Evolutionary conservation across 1,140 invertebrate genomes (phyloP).

Genomic region (Drosophila ohnishii): DNA sequence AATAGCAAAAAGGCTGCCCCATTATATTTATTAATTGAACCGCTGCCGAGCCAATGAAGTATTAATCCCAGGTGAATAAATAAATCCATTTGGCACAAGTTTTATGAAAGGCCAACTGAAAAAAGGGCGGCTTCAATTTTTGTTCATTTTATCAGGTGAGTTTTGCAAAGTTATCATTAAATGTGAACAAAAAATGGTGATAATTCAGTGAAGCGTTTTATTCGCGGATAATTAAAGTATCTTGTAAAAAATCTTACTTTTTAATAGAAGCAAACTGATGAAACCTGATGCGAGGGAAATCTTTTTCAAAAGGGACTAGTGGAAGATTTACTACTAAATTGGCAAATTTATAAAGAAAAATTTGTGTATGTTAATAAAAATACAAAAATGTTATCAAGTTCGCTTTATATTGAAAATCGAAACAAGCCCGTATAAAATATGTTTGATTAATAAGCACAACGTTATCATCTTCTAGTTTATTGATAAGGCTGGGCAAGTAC

Average conservation of each 20-base stretch:
- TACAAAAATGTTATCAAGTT: neutral
- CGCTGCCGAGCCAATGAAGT: constrained; percentile 9
- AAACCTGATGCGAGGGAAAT: neutral
- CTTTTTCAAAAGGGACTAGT: neutral
- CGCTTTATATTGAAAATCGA: neutral
- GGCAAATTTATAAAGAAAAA: neutral
- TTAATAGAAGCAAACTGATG: neutral
- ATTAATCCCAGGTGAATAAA: constrained; percentile 26
- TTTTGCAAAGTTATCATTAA: neutral
- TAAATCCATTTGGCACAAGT: constrained; percentile 1
- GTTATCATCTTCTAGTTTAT: neutral
- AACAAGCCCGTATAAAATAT: neutral
- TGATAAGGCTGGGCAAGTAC: neutral
- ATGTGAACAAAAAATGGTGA: neutral
- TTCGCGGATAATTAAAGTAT: neutral
- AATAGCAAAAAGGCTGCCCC: neutral
- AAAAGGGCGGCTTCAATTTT: neutral
- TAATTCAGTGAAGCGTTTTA: neutral
- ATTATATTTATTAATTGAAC: constrained; percentile 31
- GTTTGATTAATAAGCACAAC: neutral
- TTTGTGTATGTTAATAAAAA: neutral
- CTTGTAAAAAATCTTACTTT: neutral
- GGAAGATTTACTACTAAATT: neutral
- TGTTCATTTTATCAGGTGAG: neutral
- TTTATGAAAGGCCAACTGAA: constrained; percentile 1